These are phyloP conservation scores for Blera fallax DNA, from an alignment of 2,888 invertebrate genomes.

Conservation along the genomic window DNA sequence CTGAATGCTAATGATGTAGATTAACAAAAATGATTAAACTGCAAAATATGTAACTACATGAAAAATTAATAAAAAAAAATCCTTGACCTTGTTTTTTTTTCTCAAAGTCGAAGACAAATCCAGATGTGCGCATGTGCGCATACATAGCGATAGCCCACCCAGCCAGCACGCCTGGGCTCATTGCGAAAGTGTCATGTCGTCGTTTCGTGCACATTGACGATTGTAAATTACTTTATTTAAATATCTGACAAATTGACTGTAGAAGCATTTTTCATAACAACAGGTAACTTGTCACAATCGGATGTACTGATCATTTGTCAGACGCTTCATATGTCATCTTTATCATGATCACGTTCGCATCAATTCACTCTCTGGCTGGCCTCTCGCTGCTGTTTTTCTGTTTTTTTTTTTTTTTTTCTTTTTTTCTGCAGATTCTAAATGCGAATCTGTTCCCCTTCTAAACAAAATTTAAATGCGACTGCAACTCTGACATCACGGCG, in stretches of 20 bases:
- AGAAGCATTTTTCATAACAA: conserved; percentile 74
- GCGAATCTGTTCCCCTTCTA: conserved; percentile 4
- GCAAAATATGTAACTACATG: neutral
- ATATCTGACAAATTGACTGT: conserved; percentile 76
- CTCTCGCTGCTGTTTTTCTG: neutral
- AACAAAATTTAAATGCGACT: conserved; percentile 24
- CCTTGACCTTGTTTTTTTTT: conserved; percentile 6
- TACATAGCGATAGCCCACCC: conserved; percentile 65
- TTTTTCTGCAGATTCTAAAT: conserved; percentile 33
- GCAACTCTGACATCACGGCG: conserved; percentile 21
- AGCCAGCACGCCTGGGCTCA: conserved; percentile 55
- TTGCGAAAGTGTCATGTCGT: conserved; percentile 73
- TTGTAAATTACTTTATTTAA: conserved; percentile 76
- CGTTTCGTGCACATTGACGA: conserved; percentile 70
- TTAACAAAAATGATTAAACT: neutral
- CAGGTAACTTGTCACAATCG: conserved; percentile 81
- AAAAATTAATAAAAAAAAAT: no score
- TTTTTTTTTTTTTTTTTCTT: neutral
- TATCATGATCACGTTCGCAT: conserved; percentile 70
- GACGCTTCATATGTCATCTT: conserved; percentile 71
- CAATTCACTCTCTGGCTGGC: conserved; percentile 43
- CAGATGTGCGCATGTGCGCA: conserved; percentile 50
- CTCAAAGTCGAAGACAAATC: conserved; percentile 19
- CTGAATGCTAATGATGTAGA: neutral
- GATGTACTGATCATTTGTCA: conserved; percentile 81